Base-by-base conservation (phyloP, 1,140 invertebrate species). In the Eurosta solidaginis region DNA sequence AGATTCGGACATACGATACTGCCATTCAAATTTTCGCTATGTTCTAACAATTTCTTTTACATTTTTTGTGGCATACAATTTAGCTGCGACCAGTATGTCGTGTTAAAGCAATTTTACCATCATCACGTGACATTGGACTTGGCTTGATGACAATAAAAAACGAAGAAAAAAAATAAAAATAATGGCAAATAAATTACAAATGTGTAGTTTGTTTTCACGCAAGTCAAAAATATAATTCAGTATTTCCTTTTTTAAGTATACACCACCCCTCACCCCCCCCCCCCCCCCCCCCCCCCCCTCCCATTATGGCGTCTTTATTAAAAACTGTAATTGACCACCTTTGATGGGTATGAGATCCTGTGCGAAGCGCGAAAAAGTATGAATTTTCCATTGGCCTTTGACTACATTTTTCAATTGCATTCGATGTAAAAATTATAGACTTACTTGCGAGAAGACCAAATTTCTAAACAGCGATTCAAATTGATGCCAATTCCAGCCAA, bases 11-110 rank as follows among this genome's bases (percentile, higher is more conserved):
- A 68, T 42, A 20, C 33, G 33, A 68, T 59, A 59, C 54, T n/a
- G 7, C 17, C n/a, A 42, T 68, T 68, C 22, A 68, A n/a, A 68
- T 68, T 40, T 68, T 7, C 33, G 6, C 36, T 40, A 12, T 40
- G 59, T 68, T 68, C 59, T 68, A 36, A 36, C 59, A 20, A 17
- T 40, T 40, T 17, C 17, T 40, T 1, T 40, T 40, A 40, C 59
- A 6, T 17, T 9, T 36, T n/a, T 59, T 54, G 7, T 40, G 36
- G 59, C 59, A 68, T 68, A 40, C 59, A 40, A 10, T 40, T 68
- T 68, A 40, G 59, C 22, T 36, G 59, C 59, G 33, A 68, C 59
- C 36, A 68, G 59, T 68, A 40, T 68, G 59, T 59, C 59, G 59
- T 40, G 33, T 40, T 40, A 29, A 29, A 68, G 33, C 33, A 40